Base-by-base conservation (phyloP, 2,113 vertebrate species). In the Microcebus lehilahytsara region DNA sequence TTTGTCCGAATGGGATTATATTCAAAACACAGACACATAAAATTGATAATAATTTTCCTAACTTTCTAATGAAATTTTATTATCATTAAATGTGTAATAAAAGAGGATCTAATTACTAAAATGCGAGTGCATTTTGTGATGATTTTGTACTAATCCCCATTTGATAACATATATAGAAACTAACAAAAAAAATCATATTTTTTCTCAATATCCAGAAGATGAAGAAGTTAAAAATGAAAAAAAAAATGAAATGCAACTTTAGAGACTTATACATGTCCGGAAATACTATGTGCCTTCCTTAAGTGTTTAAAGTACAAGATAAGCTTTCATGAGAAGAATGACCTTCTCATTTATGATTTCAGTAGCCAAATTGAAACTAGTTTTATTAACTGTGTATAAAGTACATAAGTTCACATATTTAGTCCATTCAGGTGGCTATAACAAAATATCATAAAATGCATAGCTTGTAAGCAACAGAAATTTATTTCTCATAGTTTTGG, bases 331-430 rank as follows among this genome's bases (percentile, higher is more conserved):
- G 64, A 96, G 42, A 93, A 81, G 32, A 89, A 93, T 90, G 37
- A 91, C 66, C 85, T 92, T 96, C 75, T 72, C 32, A 49, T 87
- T 87, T 96, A 79, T 85, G 53, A 95, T 56, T 87, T 85, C 71
- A 79, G 60, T 83, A 87, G 27, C 62, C 3, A 32, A 91, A 12
- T 77, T 95, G 51, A 83, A 92, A 30, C 11, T 89, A 46, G 32
- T 77, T 95, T 96, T 83, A 91, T 84, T 91, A 93, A 87, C 60
- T 91, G 16, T 78, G 23, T 3, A 79, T 93, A 25, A 78, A 93
- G 53, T 85, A 79, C 25, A 40, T 72, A 79, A 79, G 56, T 66
- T 95, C 32, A 84, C 10, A 53, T 62, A 79, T 6, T 58, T 87
- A 25, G 51, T 72, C 27, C 25, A 42, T 32, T 72, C 13, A 10